Evolutionary conservation across 2,797 vertebrate species (phyloP).

Genomic region (Delichon dasypus): DNA sequence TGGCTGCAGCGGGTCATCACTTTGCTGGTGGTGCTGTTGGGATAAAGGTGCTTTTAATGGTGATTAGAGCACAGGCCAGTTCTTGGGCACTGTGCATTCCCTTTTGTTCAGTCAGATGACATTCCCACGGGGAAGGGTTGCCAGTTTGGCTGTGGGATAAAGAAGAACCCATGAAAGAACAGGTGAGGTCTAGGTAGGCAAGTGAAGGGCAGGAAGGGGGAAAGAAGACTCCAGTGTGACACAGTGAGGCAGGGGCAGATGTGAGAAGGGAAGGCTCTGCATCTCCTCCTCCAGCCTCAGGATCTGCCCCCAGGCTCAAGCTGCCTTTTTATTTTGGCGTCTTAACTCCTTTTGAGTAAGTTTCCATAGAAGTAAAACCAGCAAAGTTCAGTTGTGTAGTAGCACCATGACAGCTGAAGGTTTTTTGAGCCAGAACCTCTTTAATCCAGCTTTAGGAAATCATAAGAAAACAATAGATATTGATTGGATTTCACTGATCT

Average conservation of each 20-base stretch:
- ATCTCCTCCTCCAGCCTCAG: not conserved
- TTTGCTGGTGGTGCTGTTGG: not conserved
- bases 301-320: rapidly evolving
- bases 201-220: not conserved
- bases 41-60: not conserved
- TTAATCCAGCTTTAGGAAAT: not conserved
- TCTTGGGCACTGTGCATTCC: rapidly evolving
- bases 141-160: not conserved
- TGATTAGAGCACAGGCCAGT: not conserved
- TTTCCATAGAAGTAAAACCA: not conserved
- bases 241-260: not conserved
- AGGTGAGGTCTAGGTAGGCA: not conserved
- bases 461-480: not conserved
- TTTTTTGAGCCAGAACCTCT: not conserved
- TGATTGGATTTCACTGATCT: not conserved
- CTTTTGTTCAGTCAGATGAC: not conserved
- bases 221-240: not conserved
- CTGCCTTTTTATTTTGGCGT: not conserved
- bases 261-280: not conserved
- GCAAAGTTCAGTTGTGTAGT: not conserved
- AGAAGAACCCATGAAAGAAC: not conserved
- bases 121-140: rapidly evolving
- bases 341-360: not conserved
- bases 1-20: rapidly evolving
- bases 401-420: not conserved